Evolutionary conservation across 2,113 vertebrate species (phyloP).

Genomic region (Oreocharis arfaki): DNA sequence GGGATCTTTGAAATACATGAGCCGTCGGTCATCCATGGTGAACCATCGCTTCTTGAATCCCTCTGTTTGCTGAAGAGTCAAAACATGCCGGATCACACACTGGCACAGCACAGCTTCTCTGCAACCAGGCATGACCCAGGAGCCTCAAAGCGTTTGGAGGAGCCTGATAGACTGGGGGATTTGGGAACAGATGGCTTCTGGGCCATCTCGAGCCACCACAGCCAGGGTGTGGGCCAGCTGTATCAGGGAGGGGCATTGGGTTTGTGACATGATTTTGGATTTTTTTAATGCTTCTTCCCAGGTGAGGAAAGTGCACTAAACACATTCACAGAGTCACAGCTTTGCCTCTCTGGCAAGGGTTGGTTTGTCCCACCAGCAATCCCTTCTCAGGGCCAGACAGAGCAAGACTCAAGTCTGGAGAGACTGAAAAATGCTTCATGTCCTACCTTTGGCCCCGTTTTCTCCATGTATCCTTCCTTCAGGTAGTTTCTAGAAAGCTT

Average conservation of each 20-base stretch:
- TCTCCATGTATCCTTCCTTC: conserved; percentile 76
- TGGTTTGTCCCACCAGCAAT: not conserved
- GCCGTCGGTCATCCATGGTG: conserved; percentile 92
- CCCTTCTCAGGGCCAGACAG: not conserved
- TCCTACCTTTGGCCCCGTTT: conserved; percentile 92
- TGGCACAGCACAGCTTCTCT: not conserved
- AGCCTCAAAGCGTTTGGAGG: not conserved
- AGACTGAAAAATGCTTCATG: fast-evolving
- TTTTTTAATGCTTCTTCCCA: not conserved
- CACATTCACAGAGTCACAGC: fast-evolving
- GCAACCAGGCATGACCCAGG: fast-evolving
- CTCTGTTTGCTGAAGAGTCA: conserved; percentile 84
- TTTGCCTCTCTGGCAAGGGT: not conserved
- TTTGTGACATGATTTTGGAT: not conserved
- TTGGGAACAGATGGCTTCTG: not conserved
- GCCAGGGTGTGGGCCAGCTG: not conserved
- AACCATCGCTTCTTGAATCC: conserved; percentile 97
- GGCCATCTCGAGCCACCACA: not conserved
- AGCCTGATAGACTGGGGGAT: not conserved
- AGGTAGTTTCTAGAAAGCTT: conserved; percentile 94
- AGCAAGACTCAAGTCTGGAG: too few species aligned
- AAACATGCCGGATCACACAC: not conserved
- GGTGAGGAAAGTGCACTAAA: not conserved
- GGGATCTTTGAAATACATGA: conserved; percentile 98
- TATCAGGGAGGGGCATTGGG: not conserved